These are phyloP conservation scores for Panthera tigris DNA, from an alignment of 2,113 vertebrate species.

Conservation along the genomic window DNA sequence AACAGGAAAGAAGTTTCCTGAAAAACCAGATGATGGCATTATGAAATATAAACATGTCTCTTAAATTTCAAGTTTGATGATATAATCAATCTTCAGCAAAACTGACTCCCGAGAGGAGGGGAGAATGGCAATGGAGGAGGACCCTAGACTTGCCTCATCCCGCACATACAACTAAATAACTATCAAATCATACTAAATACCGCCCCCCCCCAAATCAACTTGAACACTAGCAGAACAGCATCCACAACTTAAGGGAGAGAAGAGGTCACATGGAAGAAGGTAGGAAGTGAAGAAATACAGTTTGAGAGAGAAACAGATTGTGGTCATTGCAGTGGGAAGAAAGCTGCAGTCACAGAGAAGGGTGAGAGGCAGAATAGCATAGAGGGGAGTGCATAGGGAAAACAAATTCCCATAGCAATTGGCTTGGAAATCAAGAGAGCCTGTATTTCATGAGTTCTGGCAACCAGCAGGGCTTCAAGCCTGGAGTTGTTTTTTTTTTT, in stretches of 20 bases:
- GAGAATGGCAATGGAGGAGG: not conserved
- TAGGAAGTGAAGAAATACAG: not conserved
- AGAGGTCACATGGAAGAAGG: not conserved
- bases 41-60: not conserved
- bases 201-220: not conserved
- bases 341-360: not conserved
- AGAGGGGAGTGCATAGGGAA: not conserved
- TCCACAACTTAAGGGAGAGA: not conserved
- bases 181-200: not conserved
- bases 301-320: not conserved
- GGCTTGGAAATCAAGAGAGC: not conserved
- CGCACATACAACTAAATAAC: not conserved
- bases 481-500: not conserved
- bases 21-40: conserved; percentile 13
- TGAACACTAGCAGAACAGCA: not conserved
- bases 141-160: not conserved
- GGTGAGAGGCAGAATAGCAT: not conserved
- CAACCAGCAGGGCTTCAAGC: not conserved
- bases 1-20: not conserved
- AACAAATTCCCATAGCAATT: not conserved
- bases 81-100: not conserved
- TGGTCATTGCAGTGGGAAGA: not conserved
- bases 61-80: not conserved
- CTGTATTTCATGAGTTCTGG: not conserved
- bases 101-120: not conserved